Evolutionary conservation across 2,797 vertebrate species (phyloP).

Genomic region (Phyllotis vaccarum): DNA sequence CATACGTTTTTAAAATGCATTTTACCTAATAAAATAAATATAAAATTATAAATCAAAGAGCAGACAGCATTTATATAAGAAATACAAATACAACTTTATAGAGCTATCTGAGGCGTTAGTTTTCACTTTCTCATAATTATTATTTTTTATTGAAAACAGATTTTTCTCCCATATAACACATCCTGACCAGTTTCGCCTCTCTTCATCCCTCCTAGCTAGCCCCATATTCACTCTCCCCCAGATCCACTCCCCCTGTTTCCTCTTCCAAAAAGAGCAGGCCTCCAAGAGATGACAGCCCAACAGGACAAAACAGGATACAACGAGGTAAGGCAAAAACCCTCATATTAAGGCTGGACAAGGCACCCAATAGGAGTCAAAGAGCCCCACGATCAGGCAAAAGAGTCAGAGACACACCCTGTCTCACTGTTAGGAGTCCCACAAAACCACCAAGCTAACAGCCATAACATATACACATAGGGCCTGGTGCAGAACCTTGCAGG

Average conservation of each 20-base stretch:
- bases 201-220: background rate
- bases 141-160: background rate
- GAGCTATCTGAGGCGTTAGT: background rate
- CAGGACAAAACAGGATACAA: no score
- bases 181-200: background rate
- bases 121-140: conserved; percentile 1
- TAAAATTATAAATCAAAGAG: conserved; percentile 29
- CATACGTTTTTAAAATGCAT: background rate
- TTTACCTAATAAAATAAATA: conserved; percentile 55
- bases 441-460: background rate
- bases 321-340: background rate
- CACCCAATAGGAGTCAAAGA: background rate
- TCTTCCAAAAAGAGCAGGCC: no score
- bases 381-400: background rate
- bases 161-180: background rate
- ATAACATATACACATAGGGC: background rate
- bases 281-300: no score
- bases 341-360: background rate
- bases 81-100: conserved; percentile 8
- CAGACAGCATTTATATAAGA: conserved; percentile 27
- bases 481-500: background rate
- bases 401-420: no score
- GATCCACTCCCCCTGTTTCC: no score
- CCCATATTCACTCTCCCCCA: background rate
- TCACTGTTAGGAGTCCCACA: background rate